Evolutionary conservation across 2,888 invertebrate species (phyloP), one percentile per base, ranked within the genome.

Genomic region (Petrophora chlorosata): DNA sequence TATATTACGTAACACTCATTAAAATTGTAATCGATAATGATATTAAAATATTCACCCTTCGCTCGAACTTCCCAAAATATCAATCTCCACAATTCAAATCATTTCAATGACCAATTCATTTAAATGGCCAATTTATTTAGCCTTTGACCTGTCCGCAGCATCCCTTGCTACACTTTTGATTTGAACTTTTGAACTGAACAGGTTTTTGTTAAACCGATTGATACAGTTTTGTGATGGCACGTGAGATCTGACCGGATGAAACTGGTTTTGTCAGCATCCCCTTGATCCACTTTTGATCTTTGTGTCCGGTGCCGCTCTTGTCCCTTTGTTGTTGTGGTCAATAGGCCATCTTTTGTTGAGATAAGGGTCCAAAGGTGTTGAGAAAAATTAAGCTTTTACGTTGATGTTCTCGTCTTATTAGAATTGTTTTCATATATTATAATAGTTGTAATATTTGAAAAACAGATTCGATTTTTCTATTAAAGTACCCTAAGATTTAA

Each of bases 221-320:
- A 33, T 28, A n/a, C 15, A 10, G 2, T n/a, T 34, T 33, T 38
- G 36, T 30, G 28, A 14, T 14, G 23, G 30, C 36, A 40, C 29
- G 51, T 51, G 46, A 14, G n/a, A 26, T 19, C 17, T 41, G 44
- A 45, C 34, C 53, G 42, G 44, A 51, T 17, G 49, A 53, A 39
- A 42, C 48, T 35, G 52, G 47, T 56, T 48, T 49, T 39, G 43
- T 25, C 25, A 56, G 53, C 43, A 50, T 61, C 65, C 67, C 66
- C 57, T 38, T 62, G 67, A 54, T 67, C 67, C 40, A 69, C 44
- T 62, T 71, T 63, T 64, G 65, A 69, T 70, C 71, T 71, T n/a
- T 63, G 42, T 36, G 38, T 45, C 47, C 33, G 26, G 43, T 46
- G n/a, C 9, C 22, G 9, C 46, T 36, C 16, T 44, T 40, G 34